Evolutionary conservation across 2,113 vertebrate species (phyloP).

Genomic region (Ahaetulla prasina): DNA sequence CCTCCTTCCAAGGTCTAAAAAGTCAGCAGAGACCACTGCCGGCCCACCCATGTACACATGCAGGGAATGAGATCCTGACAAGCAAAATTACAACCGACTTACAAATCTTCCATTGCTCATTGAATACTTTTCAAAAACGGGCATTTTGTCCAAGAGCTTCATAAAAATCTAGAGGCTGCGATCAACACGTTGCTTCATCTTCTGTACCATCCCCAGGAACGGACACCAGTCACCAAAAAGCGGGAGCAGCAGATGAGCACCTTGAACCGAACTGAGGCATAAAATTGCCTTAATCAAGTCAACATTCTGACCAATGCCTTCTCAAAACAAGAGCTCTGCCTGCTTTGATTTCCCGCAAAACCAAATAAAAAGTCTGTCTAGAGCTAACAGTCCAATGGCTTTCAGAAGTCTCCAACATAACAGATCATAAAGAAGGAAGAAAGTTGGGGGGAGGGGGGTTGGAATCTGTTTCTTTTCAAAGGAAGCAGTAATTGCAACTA

Average conservation of each 20-base stretch:
- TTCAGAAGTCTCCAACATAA: constrained; percentile 10
- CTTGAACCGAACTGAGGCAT: constrained; percentile 20
- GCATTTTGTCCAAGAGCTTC: neutral
- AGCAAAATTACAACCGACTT: neutral
- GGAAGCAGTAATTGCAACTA: neutral
- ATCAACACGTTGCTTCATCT: neutral
- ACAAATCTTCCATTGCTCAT: constrained; percentile 32
- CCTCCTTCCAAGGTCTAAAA: neutral
- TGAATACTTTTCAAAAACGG: neutral
- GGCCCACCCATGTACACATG: neutral
- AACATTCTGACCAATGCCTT: constrained; percentile 11
- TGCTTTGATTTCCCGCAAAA: constrained; percentile 44
- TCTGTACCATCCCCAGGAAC: neutral
- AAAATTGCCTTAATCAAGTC: constrained; percentile 23
- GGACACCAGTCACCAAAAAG: neutral
- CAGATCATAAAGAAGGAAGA: neutral
- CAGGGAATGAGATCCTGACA: neutral
- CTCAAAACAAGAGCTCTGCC: neutral
- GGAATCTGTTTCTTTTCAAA: constrained; percentile 5
- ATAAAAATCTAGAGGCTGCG: neutral
- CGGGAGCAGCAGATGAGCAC: constrained; percentile 4
- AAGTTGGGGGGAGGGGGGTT: neutral
- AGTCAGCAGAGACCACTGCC: neutral
- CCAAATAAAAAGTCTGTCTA: constrained; percentile 59
- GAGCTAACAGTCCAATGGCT: constrained; percentile 47